Conservation (phyloP, 2,797 vertebrate species). For the Atherinosoma microstoma region DNA sequence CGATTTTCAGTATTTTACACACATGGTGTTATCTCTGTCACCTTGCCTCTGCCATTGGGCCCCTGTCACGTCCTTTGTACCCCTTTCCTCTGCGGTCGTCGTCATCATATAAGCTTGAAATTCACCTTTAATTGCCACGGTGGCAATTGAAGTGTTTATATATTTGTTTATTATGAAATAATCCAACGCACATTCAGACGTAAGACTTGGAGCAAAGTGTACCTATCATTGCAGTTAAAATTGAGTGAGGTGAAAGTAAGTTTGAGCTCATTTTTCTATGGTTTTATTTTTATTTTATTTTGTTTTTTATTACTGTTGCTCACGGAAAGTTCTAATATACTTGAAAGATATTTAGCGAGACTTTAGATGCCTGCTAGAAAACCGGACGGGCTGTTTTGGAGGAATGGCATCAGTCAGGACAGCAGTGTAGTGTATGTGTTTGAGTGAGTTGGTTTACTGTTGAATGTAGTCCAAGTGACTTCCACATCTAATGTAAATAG, state of each 20-base stretch:
- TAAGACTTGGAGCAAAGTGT: conserved; percentile 74
- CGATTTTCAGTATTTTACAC: conserved; percentile 82
- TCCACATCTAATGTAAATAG: conserved; percentile 81
- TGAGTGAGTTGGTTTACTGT: conserved; percentile 79
- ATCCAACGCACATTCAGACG: conserved; percentile 75
- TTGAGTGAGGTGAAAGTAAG: conserved; percentile 65
- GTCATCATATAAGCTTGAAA: conserved; percentile 82
- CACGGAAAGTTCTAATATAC: conserved; percentile 83
- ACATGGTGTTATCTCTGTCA: conserved; percentile 88
- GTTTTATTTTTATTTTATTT: conserved; percentile 12
- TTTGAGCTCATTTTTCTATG: conserved; percentile 68
- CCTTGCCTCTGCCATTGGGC: conserved; percentile 86
- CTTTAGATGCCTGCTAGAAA: conserved; percentile 68
- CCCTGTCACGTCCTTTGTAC: conserved; percentile 72
- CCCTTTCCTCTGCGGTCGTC: conserved; percentile 59
- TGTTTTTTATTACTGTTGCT: conserved; percentile 57
- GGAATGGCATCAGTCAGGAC: conserved; percentile 69
- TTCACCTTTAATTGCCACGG: conserved; percentile 73
- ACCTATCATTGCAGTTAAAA: conserved; percentile 62
- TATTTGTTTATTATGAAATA: conserved; percentile 78
- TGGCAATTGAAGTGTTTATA: conserved; percentile 80
- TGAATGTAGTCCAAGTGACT: conserved; percentile 83
- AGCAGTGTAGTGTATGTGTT: conserved; percentile 78
- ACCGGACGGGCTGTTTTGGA: conserved; percentile 59
- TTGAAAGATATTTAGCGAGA: conserved; percentile 82